Base-by-base conservation (phyloP, 2,888 invertebrate genomes). In the Mallateleia sp. region DNA sequence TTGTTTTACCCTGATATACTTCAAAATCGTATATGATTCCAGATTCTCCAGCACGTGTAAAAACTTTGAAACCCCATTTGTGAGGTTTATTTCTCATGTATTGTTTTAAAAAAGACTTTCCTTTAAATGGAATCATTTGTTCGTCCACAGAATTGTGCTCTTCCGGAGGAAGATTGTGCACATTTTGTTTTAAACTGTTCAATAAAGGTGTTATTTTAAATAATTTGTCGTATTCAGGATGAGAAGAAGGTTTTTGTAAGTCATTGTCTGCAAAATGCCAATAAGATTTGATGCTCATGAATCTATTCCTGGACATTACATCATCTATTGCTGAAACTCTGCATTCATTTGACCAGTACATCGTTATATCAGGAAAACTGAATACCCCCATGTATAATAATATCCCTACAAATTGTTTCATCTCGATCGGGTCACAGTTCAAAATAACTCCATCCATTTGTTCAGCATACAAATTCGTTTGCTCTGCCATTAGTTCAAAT, bases 1-100 rank as follows among this genome's bases (percentile, higher is more conserved):
- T 64, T 25, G 25, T 45, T 64, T 64, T 64, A 64, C 64, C 45
- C 42, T 24, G 38, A 42, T 64, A 64, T 25, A 64, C 42, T 64
- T 64, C 64, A 64, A 64, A 64, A 45, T 64, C 64, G 24, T 64
- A 64, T 42, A 64, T 64, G 45, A 64, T 64, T 42, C 42, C 64
- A 45, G 64, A 64, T 20, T 15, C 45, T 45, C 64, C 64, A 20
- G 64, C 45, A 42, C 64, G 45, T 25, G 64, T 64, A 45, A 64
- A 25, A 25, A 64, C 64, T 45, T 64, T 64, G 15, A 64, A 64
- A 42, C 45, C 64, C 64, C 64, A 64, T 25, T 64, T 64, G 64
- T 45, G 45, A 45, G 45, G 45, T 45, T 45, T 45, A 18, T 38
- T 38, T 38, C 8, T 32, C 32, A 32, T 60, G 32, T 47, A 47